phyloP scores from a whole-genome alignment of 64 coral and sea anemone species.

The Stichodactyla mertensii region DNA sequence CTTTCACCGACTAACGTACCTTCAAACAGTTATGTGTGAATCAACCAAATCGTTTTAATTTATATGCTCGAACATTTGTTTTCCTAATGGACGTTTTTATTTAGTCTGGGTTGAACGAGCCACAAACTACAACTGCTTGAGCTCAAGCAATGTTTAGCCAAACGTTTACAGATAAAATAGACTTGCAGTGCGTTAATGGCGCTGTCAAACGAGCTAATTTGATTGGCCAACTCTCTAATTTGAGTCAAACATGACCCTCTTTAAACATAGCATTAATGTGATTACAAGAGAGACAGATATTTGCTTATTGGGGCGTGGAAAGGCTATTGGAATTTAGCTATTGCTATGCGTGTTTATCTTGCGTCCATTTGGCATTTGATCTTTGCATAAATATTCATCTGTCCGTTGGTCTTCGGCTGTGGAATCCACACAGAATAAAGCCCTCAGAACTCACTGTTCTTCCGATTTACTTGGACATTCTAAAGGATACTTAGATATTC shows the following conservation, averaged over 20 bases:
- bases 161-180: background rate
- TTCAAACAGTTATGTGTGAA: background rate
- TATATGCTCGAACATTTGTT: background rate
- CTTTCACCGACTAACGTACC: background rate
- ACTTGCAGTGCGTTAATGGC: background rate
- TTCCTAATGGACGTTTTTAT: background rate
- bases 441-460: background rate
- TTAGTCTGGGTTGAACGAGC: background rate
- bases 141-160: background rate
- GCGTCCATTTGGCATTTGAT: conserved; percentile 24
- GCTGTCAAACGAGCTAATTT: conserved; percentile 10
- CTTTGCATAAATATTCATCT: conserved; percentile 52
- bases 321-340: conserved; percentile 40
- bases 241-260: conserved; percentile 6
- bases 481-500: background rate
- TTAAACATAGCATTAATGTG: conserved; percentile 5
- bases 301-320: conserved; percentile 67
- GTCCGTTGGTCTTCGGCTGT: conserved; percentile 9
- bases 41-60: background rate
- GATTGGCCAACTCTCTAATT: conserved; percentile 3
- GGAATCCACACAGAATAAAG: background rate
- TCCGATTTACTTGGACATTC: background rate
- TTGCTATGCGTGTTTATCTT: conserved; percentile 40
- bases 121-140: background rate
- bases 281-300: conserved; percentile 41